Evolutionary conservation across 1,140 invertebrate species (phyloP).

Genomic region (Drosophila lini): DNA sequence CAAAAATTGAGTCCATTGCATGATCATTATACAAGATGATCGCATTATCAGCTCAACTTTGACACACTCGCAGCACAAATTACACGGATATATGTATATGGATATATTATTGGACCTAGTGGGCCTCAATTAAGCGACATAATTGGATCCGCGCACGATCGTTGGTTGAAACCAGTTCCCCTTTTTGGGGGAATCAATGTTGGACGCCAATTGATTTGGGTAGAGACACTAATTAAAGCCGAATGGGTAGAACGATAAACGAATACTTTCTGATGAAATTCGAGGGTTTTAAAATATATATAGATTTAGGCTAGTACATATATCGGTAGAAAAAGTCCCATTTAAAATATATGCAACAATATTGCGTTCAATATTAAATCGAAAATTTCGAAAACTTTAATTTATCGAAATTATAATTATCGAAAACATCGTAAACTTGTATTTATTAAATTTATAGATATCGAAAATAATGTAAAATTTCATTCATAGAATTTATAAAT

Average conservation of each 20-base stretch:
- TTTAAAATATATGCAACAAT: neutral
- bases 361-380: neutral
- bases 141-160: constrained; percentile 35
- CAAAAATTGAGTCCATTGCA: constrained; percentile 44
- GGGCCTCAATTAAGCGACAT: constrained; percentile 43
- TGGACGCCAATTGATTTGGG: constrained; percentile 20
- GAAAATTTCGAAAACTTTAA: neutral
- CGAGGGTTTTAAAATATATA: neutral
- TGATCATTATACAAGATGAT: constrained; percentile 48
- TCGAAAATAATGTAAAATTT: too few species aligned
- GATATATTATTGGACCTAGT: constrained; percentile 25
- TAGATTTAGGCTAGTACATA: neutral
- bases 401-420: neutral
- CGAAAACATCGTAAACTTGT: neutral
- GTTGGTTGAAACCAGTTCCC: constrained; percentile 11
- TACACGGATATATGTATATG: constrained; percentile 19
- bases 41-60: constrained; percentile 51
- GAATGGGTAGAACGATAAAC: neutral
- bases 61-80: constrained; percentile 27
- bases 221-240: constrained; percentile 24
- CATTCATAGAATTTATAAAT: too few species aligned
- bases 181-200: constrained; percentile 15
- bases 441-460: too few species aligned
- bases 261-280: neutral
- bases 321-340: neutral